Evolutionary conservation across 2,113 vertebrate species (phyloP), one percentile per base, ranked within the genome.

Genomic region (Arvicanthis niloticus): DNA sequence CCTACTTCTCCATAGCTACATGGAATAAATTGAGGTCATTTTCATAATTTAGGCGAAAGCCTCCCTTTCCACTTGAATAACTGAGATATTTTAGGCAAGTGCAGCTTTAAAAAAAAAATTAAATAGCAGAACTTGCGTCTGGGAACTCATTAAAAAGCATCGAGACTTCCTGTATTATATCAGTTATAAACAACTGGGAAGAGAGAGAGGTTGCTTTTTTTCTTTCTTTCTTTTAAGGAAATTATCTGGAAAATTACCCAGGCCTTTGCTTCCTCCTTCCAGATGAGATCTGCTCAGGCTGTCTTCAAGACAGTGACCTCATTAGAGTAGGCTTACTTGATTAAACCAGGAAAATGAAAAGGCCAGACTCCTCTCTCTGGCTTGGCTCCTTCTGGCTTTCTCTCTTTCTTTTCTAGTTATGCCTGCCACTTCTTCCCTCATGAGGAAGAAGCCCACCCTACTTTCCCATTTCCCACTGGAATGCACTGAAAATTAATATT

Each of bases 111-210:
- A 97, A 62, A 53, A 90, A 92, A 97, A 91, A 91, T 94, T 73
- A 97, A 96, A 97, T 75, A 92, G 92, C 85, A 94, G 89, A 95
- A 94, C 96, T 91, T 91, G 96, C 94, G 95, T 97, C 96, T 92
- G 96, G 73, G 95, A 97, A 89, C 95, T 97, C 97, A 97, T 97
- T 97, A 96, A 96, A 96, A 97, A 96, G 91, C 97, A 98, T 89
- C 0, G 75, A 91, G 92, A 96, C 93, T 98, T 97, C 97, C 97
- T 96, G 94, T 92, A 62, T 97, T 84, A 91, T 85, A 97, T 96
- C 97, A 89, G 92, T 97, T 97, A 97, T 60, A 97, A 97, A 97
- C 91, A 97, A 97, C 96, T 89, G 76, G 87, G 91, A 93, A 91
- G 82, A 89, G 87, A 93, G 85, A 93, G 77, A 94, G 80, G 40